Evolutionary conservation across 1,140 invertebrate genomes (phyloP).

Genomic region (Drosophila rhopaloa): DNA sequence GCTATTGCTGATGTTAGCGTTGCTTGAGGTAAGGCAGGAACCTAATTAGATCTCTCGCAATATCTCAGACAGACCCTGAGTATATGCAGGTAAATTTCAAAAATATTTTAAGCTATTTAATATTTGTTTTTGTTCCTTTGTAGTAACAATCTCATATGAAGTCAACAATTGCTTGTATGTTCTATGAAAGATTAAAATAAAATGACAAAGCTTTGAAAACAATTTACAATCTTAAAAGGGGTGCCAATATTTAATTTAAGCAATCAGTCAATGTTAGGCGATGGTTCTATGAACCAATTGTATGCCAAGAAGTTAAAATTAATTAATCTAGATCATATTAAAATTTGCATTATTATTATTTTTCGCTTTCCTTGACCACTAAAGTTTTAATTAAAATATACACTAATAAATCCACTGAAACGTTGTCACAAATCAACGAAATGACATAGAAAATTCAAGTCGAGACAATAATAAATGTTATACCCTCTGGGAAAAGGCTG

Average conservation of each 20-base stretch:
- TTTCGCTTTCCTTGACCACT: no score
- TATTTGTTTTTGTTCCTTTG: constrained; percentile 6
- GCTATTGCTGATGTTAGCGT: constrained; percentile 12
- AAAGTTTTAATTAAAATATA: not conserved
- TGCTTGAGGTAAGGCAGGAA: constrained; percentile 40
- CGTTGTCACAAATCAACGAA: not conserved
- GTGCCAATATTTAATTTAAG: no score
- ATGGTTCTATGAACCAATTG: no score
- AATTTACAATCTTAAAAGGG: no score
- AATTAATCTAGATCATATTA: no score
- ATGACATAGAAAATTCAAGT: constrained; percentile 3
- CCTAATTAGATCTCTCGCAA: constrained; percentile 53
- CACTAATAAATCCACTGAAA: not conserved
- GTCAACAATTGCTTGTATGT: not conserved
- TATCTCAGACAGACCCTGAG: constrained; percentile 6
- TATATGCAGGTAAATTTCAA: constrained; percentile 26
- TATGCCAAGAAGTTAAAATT: no score
- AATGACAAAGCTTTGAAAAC: constrained; percentile 3
- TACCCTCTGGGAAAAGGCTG: constrained; percentile 9
- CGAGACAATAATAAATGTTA: constrained; percentile 3
- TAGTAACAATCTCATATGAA: not conserved
- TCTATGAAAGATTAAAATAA: not conserved
- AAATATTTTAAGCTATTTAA: constrained; percentile 54
- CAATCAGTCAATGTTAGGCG: no score
- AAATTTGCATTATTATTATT: no score